Base-by-base conservation (phyloP, 2,888 invertebrate species). In the Drepana falcataria region DNA sequence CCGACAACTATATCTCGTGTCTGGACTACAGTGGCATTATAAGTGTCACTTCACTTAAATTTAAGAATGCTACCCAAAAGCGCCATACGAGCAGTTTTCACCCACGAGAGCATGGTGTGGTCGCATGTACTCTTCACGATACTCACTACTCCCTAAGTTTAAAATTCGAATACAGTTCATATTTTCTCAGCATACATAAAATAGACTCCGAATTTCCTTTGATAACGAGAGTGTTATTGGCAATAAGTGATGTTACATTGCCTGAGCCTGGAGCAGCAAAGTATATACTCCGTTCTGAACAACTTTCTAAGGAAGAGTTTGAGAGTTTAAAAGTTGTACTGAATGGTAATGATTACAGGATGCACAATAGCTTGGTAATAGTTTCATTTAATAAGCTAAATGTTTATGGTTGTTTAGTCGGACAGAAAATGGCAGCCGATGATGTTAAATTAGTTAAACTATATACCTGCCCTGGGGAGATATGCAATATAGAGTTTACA, bases 381-480 rank as follows among this genome's bases (percentile, higher is more conserved):
- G 47, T 84, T 41, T 73, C 76, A 35, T 73, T 85, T 60, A 81
- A 87, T 61, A 80, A 65, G 61, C 53, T 65, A 33, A 67, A 67
- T 51, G 48, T 86, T 1, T 85, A 71, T 59, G 70, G 69, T 2
- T 78, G 80, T 61, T 35, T 85, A 44, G 73, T 73, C 47, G 73
- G 63, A 59, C 55, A 66, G 35, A 69, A 64, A 49, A 59, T 63
- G 55, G 34, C 47, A 51, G 68, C 69, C 54, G 65, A 71, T 35
- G 62, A 75, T 52, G 59, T 68, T n/a, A 53, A 21, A 6, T 55
- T 78, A 41, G 51, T 65, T 0, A 82, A 83, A 62, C 59, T 90
- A 0, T 79, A 83, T 48, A 68, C 75, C 35, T 76, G 82, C 55
- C 85, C 86, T 2, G 71, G 83, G 41, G 77, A 83, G 61, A 83